Evolutionary conservation across 2,113 vertebrate genomes (phyloP), one percentile per base, ranked within the genome.

Genomic region (Talpa occidentalis): DNA sequence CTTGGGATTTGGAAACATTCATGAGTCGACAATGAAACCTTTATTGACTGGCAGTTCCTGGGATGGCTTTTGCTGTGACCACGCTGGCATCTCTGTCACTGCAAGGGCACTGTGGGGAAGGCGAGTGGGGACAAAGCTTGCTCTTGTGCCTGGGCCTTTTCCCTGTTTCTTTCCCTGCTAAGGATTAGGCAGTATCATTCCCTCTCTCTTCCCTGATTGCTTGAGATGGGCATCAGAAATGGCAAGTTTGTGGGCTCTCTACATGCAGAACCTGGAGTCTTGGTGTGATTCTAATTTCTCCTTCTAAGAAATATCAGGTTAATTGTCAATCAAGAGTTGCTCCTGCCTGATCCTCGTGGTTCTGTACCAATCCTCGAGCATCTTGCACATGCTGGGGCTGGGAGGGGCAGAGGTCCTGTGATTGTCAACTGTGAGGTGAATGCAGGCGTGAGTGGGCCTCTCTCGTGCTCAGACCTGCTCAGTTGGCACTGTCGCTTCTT

Each of bases 71-170:
- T 83, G 37, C 90, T 40, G 56, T 28, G 80, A 69, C 56, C 28
- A 69, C 9, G 8, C 3, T 72, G 96, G 96, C 84, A 56, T 95
- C 83, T 22, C 54, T 14, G 42, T 90, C 21, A 22, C 19, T 56
- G 54, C 54, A 56, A 56, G 21, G 54, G 54, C 21, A 56, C 21
- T 22, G 21, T 22, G 81, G 84, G 74, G 69, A 11, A 66, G 44
- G 82, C 0, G 1, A 28, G 42, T 74, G 60, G 91, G 90, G 89
- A 96, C 95, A 97, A 94, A 96, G 97, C 90, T 74, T 62, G 87
- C 80, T 90, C 28, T 96, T 95, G 56, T 95, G 86, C 82, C 85
- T 22, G 44, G 80, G 60, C 62, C 56, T 60, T 76, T 90, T 81
- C 37, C 76, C 92, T 76, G 67, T 93, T 92, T 73, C 52, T 86